Evolutionary conservation across 2,113 vertebrate species (phyloP).

Genomic region (Gobio gobio): DNA sequence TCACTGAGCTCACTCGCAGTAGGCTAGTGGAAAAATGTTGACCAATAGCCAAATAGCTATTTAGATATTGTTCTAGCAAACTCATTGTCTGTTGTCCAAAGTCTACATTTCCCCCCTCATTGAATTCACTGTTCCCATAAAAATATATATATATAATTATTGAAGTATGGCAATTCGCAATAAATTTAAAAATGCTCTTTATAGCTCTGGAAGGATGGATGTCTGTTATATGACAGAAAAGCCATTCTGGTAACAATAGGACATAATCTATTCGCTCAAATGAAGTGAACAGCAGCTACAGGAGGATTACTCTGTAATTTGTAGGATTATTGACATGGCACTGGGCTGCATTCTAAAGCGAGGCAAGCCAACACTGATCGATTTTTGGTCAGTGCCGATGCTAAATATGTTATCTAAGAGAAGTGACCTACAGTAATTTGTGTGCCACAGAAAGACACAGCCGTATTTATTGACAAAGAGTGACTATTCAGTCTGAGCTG

Average conservation of each 20-base stretch:
- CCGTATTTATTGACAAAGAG: conserved; percentile 7
- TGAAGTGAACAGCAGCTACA: conserved; percentile 35
- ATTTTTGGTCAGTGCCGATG: conserved; percentile 41
- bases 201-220: not conserved
- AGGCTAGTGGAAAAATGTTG: not conserved
- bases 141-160: conserved; percentile 6
- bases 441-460: conserved; percentile 10
- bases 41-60: conserved; percentile 7
- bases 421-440: conserved; percentile 28
- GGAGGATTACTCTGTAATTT: conserved; percentile 46
- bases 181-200: not conserved
- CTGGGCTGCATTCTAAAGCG: conserved; percentile 22
- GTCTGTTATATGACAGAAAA: conserved; percentile 17
- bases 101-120: not conserved
- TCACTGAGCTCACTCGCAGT: not conserved
- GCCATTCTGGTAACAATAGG: conserved; percentile 15
- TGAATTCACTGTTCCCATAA: not conserved
- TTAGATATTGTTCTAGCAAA: not conserved
- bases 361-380: conserved; percentile 43
- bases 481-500: conserved; percentile 4
- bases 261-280: conserved; percentile 44
- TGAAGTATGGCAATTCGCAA: not conserved
- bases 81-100: not conserved
- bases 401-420: conserved; percentile 44
- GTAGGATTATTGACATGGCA: conserved; percentile 38